Evolutionary conservation across 1,140 invertebrate species (phyloP).

Genomic region (Meloidogyne exigua): DNA sequence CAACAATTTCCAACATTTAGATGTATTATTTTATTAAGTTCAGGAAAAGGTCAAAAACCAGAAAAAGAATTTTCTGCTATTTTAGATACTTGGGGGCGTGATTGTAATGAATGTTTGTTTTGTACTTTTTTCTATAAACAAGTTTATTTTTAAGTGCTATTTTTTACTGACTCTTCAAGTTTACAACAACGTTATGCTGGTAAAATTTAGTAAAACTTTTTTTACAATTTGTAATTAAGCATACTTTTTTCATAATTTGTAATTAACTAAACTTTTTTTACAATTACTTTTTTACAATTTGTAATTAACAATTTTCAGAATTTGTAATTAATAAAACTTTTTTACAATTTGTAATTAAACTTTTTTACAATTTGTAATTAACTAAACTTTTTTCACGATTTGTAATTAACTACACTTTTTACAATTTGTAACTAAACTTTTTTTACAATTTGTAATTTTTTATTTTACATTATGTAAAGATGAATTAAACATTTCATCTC

Average conservation of each 20-base stretch:
- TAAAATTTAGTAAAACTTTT: neutral
- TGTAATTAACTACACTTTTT: no score
- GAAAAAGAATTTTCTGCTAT: conserved; percentile 19
- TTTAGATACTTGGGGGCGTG: conserved; percentile 13
- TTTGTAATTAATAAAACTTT: no score
- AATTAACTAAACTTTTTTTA: no score
- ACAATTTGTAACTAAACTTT: no score
- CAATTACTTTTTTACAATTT: no score
- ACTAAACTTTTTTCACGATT: no score
- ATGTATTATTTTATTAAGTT: conserved; percentile 16
- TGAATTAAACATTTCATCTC: conserved; percentile 5
- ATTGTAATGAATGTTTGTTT: conserved; percentile 25
- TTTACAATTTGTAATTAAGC: no score
- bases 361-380: no score
- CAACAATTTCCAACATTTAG: neutral
- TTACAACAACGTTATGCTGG: conserved; percentile 20
- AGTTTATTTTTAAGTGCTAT: conserved; percentile 9
- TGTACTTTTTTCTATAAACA: neutral
- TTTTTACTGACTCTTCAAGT: conserved; percentile 19
- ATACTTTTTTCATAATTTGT: no score
- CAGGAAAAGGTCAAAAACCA: neutral
- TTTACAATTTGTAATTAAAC: no score
- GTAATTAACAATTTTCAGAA: no score
- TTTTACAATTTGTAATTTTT: no score
- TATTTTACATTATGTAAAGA: neutral